Evolutionary conservation across 1,140 invertebrate genomes (phyloP), one percentile per base, ranked within the genome.

Genomic region (Acarapis woodi): DNA sequence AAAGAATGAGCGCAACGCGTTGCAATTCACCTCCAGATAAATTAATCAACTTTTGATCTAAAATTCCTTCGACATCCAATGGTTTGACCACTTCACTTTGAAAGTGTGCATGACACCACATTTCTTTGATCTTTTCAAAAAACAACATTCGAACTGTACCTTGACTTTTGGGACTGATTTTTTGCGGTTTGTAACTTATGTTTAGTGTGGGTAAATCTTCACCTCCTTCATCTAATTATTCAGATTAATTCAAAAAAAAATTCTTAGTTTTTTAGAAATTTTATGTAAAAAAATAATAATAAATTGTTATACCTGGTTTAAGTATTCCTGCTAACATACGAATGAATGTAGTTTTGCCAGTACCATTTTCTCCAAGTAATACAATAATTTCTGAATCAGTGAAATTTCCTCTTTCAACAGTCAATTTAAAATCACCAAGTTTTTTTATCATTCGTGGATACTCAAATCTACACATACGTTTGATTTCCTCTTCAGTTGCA

Each of bases 331-430:
- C 93, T 45, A 99, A 61, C 77, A 99, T 83, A 50, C 83, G 65
- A 51, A 99, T 99, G 48, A 99, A 90, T 12, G 93, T 99, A 0
- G 93, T 97, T 60, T 99, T 99, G 31, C 93, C 93, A 32, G 93
- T 99, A 44, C 93, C 93, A 62, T 99, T 99, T 56, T 99, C 93
- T 39, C 93, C 93, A 34, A 99, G 62, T 51, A 99, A 61, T 12
- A 99, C 93, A 50, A 99, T 67, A 55, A 99, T 99, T 61, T 99
- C 93, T 3, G 93, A 97, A 59, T 99, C 93, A 18, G 88, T 94
- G 53, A 99, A 99, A 50, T 88, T 80, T 12, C 93, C 93, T 43
- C 70, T 60, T 39, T 73, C 63, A 8, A 97, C 75, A 3, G 58
- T 58, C 30, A 97, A 58, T 34, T 66, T 57, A 51, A 97, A 96